These are phyloP conservation scores for Epinotia demarniana DNA, from an alignment of 2,888 invertebrate species.

Conservation along the genomic window DNA sequence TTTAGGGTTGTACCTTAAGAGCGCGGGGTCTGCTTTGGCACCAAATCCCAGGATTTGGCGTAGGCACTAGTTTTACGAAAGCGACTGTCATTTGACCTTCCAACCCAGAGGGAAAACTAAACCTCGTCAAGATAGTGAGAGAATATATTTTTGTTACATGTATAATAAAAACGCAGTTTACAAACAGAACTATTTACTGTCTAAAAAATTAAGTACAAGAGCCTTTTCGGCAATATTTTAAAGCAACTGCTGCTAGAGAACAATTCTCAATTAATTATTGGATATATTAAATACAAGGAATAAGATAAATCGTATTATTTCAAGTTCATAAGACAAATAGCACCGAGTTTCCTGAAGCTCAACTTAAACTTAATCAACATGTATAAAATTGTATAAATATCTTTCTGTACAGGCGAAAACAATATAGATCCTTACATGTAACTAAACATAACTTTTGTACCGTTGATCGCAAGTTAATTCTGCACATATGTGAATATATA, in stretches of 20 bases:
- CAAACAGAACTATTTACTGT: conserved; percentile 67
- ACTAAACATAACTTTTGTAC: conserved; percentile 43
- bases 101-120: too few relatives aligned
- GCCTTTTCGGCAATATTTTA: conserved; percentile 51
- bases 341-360: conserved; percentile 51
- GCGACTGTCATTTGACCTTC: too few relatives aligned
- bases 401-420: conserved; percentile 52
- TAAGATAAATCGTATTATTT: conserved; percentile 27
- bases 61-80: too few relatives aligned
- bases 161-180: conserved; percentile 31
- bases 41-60: too few relatives aligned
- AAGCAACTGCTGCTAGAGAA: conserved; percentile 40
- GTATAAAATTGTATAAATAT: conserved; percentile 61
- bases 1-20: too few relatives aligned
- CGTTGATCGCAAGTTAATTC: conserved; percentile 22
- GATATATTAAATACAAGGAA: conserved; percentile 23
- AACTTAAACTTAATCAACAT: conserved; percentile 62
- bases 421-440: conserved; percentile 35
- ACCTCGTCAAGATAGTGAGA: too few relatives aligned
- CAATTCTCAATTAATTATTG: conserved; percentile 12
- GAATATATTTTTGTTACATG: background rate
- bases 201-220: conserved; percentile 75
- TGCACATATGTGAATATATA: background rate
- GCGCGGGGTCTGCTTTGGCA: too few relatives aligned
- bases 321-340: conserved; percentile 39